phyloP scores from a whole-genome alignment of 2,113 vertebrate genomes.

The Tragelaphus scriptus region DNA sequence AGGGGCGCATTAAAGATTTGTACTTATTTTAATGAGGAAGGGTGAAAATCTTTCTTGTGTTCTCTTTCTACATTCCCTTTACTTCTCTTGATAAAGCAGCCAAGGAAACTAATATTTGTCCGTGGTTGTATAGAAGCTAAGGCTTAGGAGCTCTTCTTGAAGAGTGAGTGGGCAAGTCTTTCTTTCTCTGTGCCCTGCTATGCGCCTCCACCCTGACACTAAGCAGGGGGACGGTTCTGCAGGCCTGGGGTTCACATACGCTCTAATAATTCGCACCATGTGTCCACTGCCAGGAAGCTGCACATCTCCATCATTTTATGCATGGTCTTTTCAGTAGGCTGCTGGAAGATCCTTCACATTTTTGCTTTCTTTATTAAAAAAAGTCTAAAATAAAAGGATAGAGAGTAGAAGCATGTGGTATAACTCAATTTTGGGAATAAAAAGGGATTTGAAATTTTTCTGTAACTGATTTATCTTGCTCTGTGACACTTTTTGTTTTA shows the following conservation, averaged over 20 bases:
- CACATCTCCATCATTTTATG: not conserved
- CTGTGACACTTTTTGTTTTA: not conserved
- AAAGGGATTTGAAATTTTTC: constrained; percentile 10
- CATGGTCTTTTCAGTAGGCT: not conserved
- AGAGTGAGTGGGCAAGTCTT: not conserved
- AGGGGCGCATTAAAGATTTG: constrained; percentile 1
- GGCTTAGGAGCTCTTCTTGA: not conserved
- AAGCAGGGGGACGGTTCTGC: not conserved
- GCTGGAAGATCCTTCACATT: not conserved
- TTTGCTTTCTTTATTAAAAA: not conserved
- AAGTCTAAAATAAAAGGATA: not conserved
- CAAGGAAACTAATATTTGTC: not conserved
- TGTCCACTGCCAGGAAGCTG: not conserved
- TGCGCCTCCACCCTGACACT: not conserved
- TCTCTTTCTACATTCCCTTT: not conserved
- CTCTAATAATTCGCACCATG: not conserved
- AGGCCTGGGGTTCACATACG: not conserved
- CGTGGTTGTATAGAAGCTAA: not conserved
- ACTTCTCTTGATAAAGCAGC: not conserved
- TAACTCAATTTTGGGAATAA: not conserved
- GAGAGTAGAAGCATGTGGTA: not conserved
- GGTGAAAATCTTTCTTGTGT: not conserved
- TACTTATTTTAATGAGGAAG: constrained; percentile 36
- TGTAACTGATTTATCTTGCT: not conserved
- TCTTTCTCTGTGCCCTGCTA: not conserved